Evolutionary conservation across 1,140 invertebrate species (phyloP).

Genomic region (Ceratosolen solmsi): DNA sequence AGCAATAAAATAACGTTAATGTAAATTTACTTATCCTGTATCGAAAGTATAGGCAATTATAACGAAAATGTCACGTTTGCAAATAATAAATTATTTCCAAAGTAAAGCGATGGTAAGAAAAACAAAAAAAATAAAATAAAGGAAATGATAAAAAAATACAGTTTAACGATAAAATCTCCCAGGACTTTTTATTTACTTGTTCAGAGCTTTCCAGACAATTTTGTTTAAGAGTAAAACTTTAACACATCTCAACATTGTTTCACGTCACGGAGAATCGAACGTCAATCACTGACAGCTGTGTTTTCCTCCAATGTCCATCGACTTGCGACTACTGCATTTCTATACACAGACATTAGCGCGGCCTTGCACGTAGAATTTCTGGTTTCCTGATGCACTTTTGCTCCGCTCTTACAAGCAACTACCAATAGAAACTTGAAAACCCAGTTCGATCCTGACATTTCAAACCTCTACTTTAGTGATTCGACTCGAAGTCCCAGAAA

Average conservation of each 20-base stretch:
- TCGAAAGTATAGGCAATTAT: too few species aligned
- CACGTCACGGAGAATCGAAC: neutral
- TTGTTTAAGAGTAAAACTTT: neutral
- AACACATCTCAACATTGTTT: too few species aligned
- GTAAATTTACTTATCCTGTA: too few species aligned
- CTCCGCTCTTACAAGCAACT: neutral
- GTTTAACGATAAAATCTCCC: too few species aligned
- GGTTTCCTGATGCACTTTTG: conserved; percentile 28
- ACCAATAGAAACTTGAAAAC: conserved; percentile 12
- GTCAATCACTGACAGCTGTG: neutral
- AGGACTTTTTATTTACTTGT: neutral
- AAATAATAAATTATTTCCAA: too few species aligned
- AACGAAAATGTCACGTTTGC: too few species aligned
- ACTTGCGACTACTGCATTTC: conserved; percentile 1
- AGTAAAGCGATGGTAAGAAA: too few species aligned
- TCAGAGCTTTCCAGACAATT: neutral
- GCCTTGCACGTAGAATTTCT: conserved; percentile 31
- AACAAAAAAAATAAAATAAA: too few species aligned
- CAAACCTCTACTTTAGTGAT: neutral
- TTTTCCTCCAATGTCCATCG: neutral
- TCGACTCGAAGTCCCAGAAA: neutral
- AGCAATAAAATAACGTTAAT: too few species aligned
- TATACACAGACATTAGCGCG: conserved; percentile 36
- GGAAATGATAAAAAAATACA: neutral
- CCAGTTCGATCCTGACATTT: neutral